These are phyloP conservation scores for Polydrusus cervinus DNA, from an alignment of 2,888 invertebrate species.

Conservation along the genomic window DNA sequence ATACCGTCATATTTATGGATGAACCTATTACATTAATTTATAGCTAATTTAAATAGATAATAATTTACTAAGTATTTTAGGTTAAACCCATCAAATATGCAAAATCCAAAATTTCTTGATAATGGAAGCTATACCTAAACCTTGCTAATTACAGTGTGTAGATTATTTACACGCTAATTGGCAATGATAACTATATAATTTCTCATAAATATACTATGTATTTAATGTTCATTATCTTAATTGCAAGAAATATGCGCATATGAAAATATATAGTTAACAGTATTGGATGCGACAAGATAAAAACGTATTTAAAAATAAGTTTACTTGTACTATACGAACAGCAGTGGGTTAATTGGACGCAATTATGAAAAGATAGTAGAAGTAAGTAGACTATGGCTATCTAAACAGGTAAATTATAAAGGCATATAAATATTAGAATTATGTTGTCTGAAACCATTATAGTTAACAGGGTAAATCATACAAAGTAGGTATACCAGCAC, in stretches of 20 bases:
- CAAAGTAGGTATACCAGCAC: too few relatives aligned
- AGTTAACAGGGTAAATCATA: neutral
- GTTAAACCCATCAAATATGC: slow-evolving; percentile 11
- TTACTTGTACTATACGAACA: slow-evolving; percentile 56
- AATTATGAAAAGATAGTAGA: slow-evolving; percentile 13
- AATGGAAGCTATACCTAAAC: slow-evolving; percentile 23
- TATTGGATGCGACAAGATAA: slow-evolving; percentile 56
- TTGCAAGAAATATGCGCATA: slow-evolving; percentile 56
- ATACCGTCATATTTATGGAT: neutral
- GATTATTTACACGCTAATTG: slow-evolving; percentile 44
- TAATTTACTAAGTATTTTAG: neutral
- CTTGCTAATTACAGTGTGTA: slow-evolving; percentile 36
- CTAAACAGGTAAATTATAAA: slow-evolving; percentile 34
- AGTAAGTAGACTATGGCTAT: slow-evolving; percentile 48
- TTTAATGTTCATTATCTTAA: slow-evolving; percentile 53
- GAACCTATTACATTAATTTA: slow-evolving; percentile 22
- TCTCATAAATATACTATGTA: slow-evolving; percentile 47
- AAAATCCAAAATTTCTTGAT: slow-evolving; percentile 22
- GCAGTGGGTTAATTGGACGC: slow-evolving; percentile 17
- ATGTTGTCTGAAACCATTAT: slow-evolving; percentile 50
- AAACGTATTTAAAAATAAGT: slow-evolving; percentile 57
- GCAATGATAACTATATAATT: slow-evolving; percentile 50
- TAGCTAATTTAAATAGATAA: slow-evolving; percentile 25
- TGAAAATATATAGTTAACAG: slow-evolving; percentile 49
- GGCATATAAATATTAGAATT: slow-evolving; percentile 53